Percentiles rank a stretch among this genome's conserved stretches.
Evolutionary conservation across 2,888 invertebrate species (phyloP).

Genomic region (Thymelicus lineola): DNA sequence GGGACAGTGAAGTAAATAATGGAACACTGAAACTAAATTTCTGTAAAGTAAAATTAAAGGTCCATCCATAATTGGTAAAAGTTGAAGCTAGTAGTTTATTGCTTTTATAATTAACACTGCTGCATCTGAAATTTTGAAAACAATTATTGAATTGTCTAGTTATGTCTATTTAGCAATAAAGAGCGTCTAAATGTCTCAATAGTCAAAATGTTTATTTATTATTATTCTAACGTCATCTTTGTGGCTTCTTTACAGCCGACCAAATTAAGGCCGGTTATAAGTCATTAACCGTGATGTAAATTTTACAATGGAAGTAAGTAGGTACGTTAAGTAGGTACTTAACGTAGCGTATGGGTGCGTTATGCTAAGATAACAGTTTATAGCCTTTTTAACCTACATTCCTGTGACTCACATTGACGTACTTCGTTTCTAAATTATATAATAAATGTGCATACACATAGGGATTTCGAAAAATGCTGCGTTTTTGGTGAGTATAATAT

Average conservation of each 20-base stretch:
- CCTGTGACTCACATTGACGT: constrained; percentile 47
- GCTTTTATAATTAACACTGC: too few relatives aligned
- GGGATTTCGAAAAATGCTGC: too few relatives aligned
- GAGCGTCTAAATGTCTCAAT: constrained; percentile 12
- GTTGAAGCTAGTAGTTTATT: too few relatives aligned
- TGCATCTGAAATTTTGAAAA: too few relatives aligned
- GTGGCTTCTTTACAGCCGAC: constrained; percentile 27
- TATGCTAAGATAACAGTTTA: constrained; percentile 67
- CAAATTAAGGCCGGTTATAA: constrained; percentile 43
- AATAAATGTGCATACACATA: too few relatives aligned
- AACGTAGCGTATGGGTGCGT: constrained; percentile 50
- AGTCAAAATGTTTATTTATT: too few relatives aligned
- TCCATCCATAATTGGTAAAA: too few relatives aligned
- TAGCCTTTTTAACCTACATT: constrained; percentile 65
- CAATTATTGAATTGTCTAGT: too few relatives aligned
- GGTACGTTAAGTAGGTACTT: constrained; percentile 38
- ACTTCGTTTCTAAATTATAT: constrained; percentile 22
- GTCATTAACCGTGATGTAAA: constrained; percentile 42
- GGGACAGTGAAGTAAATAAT: too few relatives aligned
- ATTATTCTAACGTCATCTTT: not conserved
- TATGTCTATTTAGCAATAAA: not conserved
- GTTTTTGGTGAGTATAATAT: too few relatives aligned
- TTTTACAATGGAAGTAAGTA: constrained; percentile 42
- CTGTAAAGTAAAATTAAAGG: too few relatives aligned
- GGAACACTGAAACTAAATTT: too few relatives aligned